Percentiles rank a stretch among this genome's conserved stretches.
phyloP scores from a whole-genome alignment of 2,888 invertebrate genomes.

The Nymphalis c-album region DNA sequence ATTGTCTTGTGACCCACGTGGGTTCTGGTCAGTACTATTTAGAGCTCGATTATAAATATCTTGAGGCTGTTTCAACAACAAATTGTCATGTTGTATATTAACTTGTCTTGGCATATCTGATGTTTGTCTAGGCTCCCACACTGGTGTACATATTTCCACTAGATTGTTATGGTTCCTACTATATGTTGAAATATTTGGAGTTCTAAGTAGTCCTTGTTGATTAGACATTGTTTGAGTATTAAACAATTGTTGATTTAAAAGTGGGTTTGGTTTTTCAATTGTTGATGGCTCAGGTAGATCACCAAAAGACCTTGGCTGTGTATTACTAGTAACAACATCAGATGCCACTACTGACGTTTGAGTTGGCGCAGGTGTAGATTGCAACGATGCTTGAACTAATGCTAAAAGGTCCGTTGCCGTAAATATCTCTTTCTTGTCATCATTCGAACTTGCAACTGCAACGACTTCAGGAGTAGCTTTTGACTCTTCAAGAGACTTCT shows the following conservation, averaged over 20 bases:
- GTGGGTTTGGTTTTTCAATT: slow-evolving; percentile 19
- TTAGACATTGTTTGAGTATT: slow-evolving; percentile 12
- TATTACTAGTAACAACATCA: slow-evolving; percentile 54
- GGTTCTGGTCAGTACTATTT: slow-evolving; percentile 5
- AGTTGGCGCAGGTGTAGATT: slow-evolving; percentile 46
- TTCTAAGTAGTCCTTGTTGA: slow-evolving; percentile 6
- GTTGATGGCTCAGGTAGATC: slow-evolving; percentile 52
- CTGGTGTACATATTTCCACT: slow-evolving; percentile 9
- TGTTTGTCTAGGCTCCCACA: slow-evolving; percentile 30
- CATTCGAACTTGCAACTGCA: slow-evolving; percentile 30
- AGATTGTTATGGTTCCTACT: slow-evolving; percentile 17
- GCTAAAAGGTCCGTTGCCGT: slow-evolving; percentile 68
- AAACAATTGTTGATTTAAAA: slow-evolving; percentile 2
- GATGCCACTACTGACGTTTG: slow-evolving; percentile 38
- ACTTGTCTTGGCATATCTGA: slow-evolving; percentile 15
- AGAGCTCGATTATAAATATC: slow-evolving; percentile 17
- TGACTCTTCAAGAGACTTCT: slow-evolving; percentile 66
- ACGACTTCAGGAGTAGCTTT: slow-evolving; percentile 43
- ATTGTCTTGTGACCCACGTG: slow-evolving; percentile 1
- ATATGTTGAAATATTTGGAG: slow-evolving; percentile 14
- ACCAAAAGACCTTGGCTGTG: slow-evolving; percentile 67
- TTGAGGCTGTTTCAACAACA: slow-evolving; percentile 17
- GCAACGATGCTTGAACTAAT: slow-evolving; percentile 67
- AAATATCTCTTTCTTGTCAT: slow-evolving; percentile 47
- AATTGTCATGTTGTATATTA: slow-evolving; percentile 18